phyloP scores from a whole-genome alignment of 2,888 invertebrate genomes.

The Lepidocyrtinus sp. region DNA sequence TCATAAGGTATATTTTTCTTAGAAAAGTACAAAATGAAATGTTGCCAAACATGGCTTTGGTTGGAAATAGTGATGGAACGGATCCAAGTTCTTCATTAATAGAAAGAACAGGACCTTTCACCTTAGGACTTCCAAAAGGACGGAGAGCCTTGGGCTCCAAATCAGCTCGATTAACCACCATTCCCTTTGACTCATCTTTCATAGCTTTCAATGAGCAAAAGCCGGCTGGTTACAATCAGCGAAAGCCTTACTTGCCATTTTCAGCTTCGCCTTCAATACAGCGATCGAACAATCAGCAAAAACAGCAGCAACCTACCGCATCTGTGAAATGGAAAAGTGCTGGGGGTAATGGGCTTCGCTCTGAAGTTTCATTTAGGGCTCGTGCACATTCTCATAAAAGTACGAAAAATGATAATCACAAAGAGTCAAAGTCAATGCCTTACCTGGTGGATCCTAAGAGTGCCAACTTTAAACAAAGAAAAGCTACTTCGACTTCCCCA shows the following conservation, averaged over 20 bases:
- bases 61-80: too few relatives aligned
- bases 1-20: too few relatives aligned
- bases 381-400: constrained; percentile 9
- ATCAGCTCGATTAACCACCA: constrained; percentile 26
- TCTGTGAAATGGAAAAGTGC: neutral
- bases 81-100: too few relatives aligned
- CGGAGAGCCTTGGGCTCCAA: constrained; percentile 38
- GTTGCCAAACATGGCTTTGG: constrained; percentile 15
- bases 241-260: constrained; percentile 21
- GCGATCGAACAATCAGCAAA: neutral
- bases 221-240: too few relatives aligned
- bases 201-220: too few relatives aligned
- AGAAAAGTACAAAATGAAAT: constrained; percentile 16
- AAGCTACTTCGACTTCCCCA: neutral
- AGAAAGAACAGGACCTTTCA: too few relatives aligned
- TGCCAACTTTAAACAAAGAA: neutral
- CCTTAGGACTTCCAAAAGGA: too few relatives aligned
- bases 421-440: constrained; percentile 31
- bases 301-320: neutral
- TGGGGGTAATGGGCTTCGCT: neutral
- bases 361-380: neutral
- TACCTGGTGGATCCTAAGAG: constrained; percentile 24
- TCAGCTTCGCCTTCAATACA: constrained; percentile 3
- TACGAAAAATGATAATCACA: neutral
- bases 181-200: constrained; percentile 30